Base-by-base conservation (phyloP, 2,113 vertebrate genomes). In the Dicaeum eximium region DNA sequence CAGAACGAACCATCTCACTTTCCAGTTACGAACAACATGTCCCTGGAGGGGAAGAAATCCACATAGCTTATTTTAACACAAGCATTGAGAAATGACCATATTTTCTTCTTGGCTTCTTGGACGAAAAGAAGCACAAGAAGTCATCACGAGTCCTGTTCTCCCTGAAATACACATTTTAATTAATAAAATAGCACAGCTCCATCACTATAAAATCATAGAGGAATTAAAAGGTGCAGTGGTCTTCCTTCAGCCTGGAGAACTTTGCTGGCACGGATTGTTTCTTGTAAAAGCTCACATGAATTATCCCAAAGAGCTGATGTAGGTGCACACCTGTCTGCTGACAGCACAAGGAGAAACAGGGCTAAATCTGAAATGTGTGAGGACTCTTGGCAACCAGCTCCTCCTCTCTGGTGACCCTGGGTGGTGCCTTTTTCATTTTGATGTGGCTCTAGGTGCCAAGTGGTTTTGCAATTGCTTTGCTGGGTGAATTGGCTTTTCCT, bases 21-120 rank as follows among this genome's bases (percentile, higher is more conserved):
- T 99, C 99, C 99, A 99, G 97, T 99, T 99, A 50, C 98, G 99
- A 66, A 99, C 99, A 19, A 99, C n/a, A 38, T 99, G 99, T 27
- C 99, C 99, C 99, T 99, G 86, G 18, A 81, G 62, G 73, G 51
- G 54, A 90, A 97, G 67, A 97, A 92, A 90, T 57, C 4, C 77
- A 78, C 56, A 64, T 0, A 66, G 28, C n/a, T 37, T 22, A 54
- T 18, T 66, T 83, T 45, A 92, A 65, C 18, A 65, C 14, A 37
- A 64, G 11, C 47, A 66, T 9, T 38, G 30, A 79, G 65, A 88
- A 81, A 71, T 28, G 0, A 50, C 11, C 1, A 0, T 60, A 17
- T 77, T 65, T 58, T 31, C 4, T n/a, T 73, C 16, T 12, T 11
- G 45, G 14, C 18, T 77, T 58, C 71, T 51, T 22, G 14, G 21